phyloP scores from a whole-genome alignment of 2,888 invertebrate species.

The Aphodius granarius region DNA sequence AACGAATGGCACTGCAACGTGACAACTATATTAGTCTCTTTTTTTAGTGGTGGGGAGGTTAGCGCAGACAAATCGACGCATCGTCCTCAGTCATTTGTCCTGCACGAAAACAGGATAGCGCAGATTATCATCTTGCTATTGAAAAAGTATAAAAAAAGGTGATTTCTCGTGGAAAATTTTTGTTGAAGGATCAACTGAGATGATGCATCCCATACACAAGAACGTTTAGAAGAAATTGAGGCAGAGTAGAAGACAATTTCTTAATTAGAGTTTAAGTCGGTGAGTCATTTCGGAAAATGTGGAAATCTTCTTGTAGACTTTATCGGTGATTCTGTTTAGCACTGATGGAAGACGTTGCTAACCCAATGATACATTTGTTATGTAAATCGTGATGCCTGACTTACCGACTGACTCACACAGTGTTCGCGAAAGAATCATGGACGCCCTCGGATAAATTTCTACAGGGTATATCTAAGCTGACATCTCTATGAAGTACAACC shows the following conservation, averaged over 20 bases:
- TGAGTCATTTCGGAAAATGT: background rate
- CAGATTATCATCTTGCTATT: background rate
- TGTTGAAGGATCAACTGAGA: background rate
- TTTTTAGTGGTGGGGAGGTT: too few species aligned
- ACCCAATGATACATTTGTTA: constrained; percentile 11
- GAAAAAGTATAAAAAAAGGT: background rate
- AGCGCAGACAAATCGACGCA: background rate
- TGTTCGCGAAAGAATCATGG: background rate
- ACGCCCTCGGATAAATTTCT: too few species aligned
- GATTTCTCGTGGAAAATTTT: background rate
- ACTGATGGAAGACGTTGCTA: background rate
- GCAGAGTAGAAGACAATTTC: too few species aligned
- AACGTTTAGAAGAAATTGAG: too few species aligned
- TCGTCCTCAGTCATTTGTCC: background rate
- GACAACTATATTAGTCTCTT: background rate
- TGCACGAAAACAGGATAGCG: background rate
- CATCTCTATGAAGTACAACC: background rate
- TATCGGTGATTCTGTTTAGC: background rate
- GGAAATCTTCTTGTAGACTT: background rate
- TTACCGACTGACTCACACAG: background rate
- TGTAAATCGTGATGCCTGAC: background rate
- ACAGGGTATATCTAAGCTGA: too few species aligned
- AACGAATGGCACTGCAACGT: background rate
- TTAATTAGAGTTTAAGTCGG: background rate
- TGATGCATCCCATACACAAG: too few species aligned